Conservation (phyloP, 2,797 vertebrate genomes). For the Neosilurus mollespiculum region DNA sequence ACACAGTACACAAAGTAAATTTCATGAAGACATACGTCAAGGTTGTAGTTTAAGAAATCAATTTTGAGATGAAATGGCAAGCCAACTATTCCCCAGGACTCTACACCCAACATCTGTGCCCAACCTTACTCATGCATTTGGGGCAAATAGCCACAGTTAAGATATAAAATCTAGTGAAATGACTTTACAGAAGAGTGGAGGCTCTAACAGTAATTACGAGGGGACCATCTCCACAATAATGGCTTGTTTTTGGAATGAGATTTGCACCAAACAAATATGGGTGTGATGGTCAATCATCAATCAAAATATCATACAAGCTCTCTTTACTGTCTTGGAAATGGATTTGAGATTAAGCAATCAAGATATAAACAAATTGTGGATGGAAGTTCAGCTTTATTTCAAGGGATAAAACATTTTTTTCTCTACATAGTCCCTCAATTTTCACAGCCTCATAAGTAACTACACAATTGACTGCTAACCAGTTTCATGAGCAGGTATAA, state of each 20-base stretch:
- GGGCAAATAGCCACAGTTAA: neutral
- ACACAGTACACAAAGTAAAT: too few species aligned
- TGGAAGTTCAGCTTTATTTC: too few species aligned
- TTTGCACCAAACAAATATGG: neutral
- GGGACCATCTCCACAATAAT: neutral
- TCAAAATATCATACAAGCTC: too few species aligned
- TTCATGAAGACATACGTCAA: too few species aligned
- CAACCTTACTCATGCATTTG: neutral
- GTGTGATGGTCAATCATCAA: neutral
- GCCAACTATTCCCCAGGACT: neutral
- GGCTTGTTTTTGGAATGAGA: neutral
- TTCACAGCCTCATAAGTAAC: too few species aligned
- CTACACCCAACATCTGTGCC: neutral
- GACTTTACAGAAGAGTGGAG: neutral
- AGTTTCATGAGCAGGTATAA: too few species aligned
- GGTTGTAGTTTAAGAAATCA: neutral
- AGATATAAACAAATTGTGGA: too few species aligned
- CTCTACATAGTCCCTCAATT: too few species aligned
- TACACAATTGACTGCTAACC: too few species aligned
- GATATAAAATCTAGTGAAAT: neutral
- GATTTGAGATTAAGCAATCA: too few species aligned
- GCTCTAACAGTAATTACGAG: neutral
- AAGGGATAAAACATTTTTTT: too few species aligned
- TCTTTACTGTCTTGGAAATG: too few species aligned
- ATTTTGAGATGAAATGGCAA: neutral